A percentile compares a stretch with the other conserved stretches of the same genome.
These are phyloP conservation scores for Hedychridium roseum DNA, from an alignment of 2,888 invertebrate genomes.

Conservation along the genomic window DNA sequence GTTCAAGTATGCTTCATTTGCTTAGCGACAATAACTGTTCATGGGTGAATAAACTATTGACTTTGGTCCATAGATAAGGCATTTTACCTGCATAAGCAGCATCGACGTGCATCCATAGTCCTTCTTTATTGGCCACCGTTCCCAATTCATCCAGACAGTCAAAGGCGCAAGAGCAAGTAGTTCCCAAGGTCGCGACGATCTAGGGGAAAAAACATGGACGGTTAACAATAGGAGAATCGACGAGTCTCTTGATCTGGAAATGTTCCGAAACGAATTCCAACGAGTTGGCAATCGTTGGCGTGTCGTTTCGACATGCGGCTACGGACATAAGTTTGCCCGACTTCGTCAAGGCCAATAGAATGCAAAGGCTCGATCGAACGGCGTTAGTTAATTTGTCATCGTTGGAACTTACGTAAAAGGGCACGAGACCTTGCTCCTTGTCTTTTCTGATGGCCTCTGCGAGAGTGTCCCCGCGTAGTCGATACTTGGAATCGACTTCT, in stretches of 20 bases:
- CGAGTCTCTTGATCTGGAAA: too few species aligned
- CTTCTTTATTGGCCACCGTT: constrained; percentile 79
- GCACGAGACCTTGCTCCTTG: constrained; percentile 87
- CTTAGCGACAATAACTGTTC: background rate
- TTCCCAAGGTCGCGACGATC: constrained; percentile 90
- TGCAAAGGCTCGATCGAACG: too few species aligned
- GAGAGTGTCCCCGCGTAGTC: constrained; percentile 78
- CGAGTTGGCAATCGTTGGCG: too few species aligned
- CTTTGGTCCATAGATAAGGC: too few species aligned
- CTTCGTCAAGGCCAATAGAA: too few species aligned
- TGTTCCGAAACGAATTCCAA: too few species aligned
- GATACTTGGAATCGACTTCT: constrained; percentile 75
- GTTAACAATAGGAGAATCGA: too few species aligned
- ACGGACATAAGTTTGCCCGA: too few species aligned
- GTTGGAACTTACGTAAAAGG: constrained; percentile 89
- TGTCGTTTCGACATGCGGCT: too few species aligned
- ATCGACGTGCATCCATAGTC: constrained; percentile 94
- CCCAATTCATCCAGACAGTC: constrained; percentile 91
- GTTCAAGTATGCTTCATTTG: background rate
- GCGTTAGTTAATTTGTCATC: too few species aligned
- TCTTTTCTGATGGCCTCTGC: constrained; percentile 85
- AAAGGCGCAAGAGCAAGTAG: constrained; percentile 95
- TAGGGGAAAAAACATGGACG: constrained; percentile 57
- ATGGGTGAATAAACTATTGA: background rate
- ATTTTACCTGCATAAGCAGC: constrained; percentile 89